Evolutionary conservation across 2,113 vertebrate species (phyloP), one percentile per base, ranked within the genome.

Genomic region (Catharus minimus): DNA sequence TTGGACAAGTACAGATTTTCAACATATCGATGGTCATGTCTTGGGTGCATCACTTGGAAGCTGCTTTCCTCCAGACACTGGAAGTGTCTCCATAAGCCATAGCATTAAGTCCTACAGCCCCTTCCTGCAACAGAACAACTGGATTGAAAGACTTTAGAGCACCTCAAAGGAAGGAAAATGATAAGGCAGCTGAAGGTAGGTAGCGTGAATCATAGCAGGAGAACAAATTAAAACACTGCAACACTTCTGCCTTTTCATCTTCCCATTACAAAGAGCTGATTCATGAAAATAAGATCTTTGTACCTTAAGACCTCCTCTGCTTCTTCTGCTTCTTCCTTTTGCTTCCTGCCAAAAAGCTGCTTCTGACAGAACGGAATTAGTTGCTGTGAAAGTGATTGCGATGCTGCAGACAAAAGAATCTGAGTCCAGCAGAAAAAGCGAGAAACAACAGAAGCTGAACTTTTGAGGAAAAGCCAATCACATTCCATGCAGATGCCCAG

Each of bases 331-430:
- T 82, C 85, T 91, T 91, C 85, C 62, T 78, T 88, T 89, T 78
- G 61, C 82, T 73, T 86, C 79, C 67, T 94, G 86, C 76, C 90
- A 96, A 87, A 94, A 87, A 87, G 71, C 43, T 69, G 38, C 66
- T 90, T 73, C 65, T 95, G 74, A 69, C 52, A 95, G 81, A 88
- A 95, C 19, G 68, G 65, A 93, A 91, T 83, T 82, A 53, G 78
- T 60, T 91, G 74, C 86, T 87, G 81, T 74, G 69, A 80, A 88
- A 93, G 57, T 68, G 26, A 72, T 23, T 86, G 60, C 80, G 87
- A 93, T 83, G 46, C 71, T 73, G 78, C 41, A 79, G 78, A 94
- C 81, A 91, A 93, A 95, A 90, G 83, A 82, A 93, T 62, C 56
- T 15, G 49, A 74, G 65, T 83, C 79, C 68, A 83, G 66, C 62